These are phyloP conservation scores for Lagorchestes hirsutus DNA, from an alignment of 2,797 vertebrate genomes.

Conservation along the genomic window DNA sequence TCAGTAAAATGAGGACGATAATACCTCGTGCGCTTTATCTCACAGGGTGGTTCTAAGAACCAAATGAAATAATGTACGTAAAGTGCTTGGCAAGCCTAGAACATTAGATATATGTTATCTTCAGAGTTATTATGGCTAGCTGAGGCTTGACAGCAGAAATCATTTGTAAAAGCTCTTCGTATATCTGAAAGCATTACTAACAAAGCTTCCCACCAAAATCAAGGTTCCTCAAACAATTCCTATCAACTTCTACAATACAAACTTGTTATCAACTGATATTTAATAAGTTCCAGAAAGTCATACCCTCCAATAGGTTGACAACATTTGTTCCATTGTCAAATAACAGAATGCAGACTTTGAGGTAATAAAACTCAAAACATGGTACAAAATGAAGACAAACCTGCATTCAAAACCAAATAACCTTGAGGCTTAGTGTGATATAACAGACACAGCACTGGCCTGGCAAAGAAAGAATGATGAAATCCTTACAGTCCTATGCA, in stretches of 20 bases:
- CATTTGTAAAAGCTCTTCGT: neutral
- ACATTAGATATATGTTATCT: neutral
- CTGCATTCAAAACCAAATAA: neutral
- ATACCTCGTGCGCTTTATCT: neutral
- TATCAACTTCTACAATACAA: neutral
- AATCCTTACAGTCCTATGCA: neutral
- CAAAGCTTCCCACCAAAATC: neutral
- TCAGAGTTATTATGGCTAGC: neutral
- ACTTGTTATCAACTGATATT: neutral
- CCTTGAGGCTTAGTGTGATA: neutral
- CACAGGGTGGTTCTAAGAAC: neutral
- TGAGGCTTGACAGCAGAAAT: neutral
- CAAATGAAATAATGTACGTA: neutral
- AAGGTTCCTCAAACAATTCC: neutral
- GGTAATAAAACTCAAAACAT: neutral
- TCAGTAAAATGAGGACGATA: neutral
- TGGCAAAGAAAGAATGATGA: neutral
- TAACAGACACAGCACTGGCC: neutral
- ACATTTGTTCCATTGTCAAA: neutral
- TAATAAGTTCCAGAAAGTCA: neutral
- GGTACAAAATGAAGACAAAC: neutral
- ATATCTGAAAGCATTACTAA: neutral
- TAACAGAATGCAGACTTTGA: neutral
- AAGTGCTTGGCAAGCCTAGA: neutral
- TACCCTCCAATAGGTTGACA: neutral